Conservation (phyloP, 2,888 invertebrate genomes). For the Tetanocera ferruginea region DNA sequence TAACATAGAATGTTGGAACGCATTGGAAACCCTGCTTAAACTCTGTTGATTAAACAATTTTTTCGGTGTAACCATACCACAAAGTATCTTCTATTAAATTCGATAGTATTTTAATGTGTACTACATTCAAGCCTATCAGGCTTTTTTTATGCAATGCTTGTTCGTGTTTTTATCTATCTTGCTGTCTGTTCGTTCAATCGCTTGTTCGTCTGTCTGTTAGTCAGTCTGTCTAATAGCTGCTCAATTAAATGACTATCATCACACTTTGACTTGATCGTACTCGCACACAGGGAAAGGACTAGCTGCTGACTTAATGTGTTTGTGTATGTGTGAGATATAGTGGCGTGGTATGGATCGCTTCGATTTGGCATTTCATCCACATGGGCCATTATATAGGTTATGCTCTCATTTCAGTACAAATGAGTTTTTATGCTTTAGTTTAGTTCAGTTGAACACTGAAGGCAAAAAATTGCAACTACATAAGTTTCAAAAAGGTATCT, state of each 20-base stretch:
- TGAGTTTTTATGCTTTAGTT: background rate
- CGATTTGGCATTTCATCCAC: background rate
- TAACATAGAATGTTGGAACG: too few relatives aligned
- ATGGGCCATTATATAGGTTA: slow-evolving; percentile 22
- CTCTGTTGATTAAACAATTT: too few relatives aligned
- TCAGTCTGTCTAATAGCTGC: background rate
- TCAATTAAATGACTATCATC: background rate
- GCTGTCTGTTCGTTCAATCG: background rate
- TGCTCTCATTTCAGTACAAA: slow-evolving; percentile 3
- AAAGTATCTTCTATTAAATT: background rate
- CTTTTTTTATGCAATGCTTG: background rate
- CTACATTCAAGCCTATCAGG: background rate
- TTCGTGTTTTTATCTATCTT: background rate
- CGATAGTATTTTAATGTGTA: background rate
- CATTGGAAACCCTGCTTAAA: too few relatives aligned
- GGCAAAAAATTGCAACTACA: background rate
- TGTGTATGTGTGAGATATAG: too few relatives aligned
- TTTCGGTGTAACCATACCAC: too few relatives aligned
- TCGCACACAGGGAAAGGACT: background rate
- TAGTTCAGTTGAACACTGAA: background rate
- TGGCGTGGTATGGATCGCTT: background rate
- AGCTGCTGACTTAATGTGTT: too few relatives aligned
- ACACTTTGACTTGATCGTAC: too few relatives aligned
- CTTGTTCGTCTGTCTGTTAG: background rate
- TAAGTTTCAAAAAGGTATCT: background rate